Evolutionary conservation across 2,797 vertebrate species (phyloP).

Genomic region (Sorex maritimensis): DNA sequence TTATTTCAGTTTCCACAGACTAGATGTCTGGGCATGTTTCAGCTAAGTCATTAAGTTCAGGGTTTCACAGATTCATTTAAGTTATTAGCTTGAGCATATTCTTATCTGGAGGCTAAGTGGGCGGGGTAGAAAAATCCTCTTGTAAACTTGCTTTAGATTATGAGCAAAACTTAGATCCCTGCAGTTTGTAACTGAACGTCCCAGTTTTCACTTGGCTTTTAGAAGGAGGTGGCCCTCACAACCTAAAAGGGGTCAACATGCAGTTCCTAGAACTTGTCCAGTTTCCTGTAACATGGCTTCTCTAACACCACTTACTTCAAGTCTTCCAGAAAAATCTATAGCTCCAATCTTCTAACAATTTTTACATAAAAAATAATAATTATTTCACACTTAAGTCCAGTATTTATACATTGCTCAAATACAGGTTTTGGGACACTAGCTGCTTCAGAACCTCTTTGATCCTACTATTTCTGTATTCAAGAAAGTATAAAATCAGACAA

Average conservation of each 20-base stretch:
- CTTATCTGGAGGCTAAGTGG: neutral
- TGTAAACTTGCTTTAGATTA: neutral
- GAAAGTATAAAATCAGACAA: neutral
- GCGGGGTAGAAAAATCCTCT: neutral
- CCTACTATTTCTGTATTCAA: neutral
- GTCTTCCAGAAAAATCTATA: neutral
- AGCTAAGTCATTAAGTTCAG: slow-evolving; percentile 24
- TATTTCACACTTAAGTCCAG: slow-evolving; percentile 23
- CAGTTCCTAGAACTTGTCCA: no score
- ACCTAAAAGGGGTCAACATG: no score
- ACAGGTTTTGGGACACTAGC: neutral
- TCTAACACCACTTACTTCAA: slow-evolving; percentile 10
- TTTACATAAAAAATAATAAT: neutral
- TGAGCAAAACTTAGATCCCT: neutral
- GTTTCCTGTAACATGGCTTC: no score
- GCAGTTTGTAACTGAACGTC: neutral
- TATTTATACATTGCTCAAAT: neutral
- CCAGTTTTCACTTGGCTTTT: neutral
- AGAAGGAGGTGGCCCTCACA: no score
- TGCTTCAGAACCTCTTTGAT: slow-evolving; percentile 31
- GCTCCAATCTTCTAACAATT: neutral
- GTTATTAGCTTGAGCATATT: neutral
- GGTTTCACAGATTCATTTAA: neutral
- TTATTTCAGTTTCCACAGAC: neutral
- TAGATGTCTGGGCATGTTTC: neutral